phyloP scores from a whole-genome alignment of 2,888 invertebrate genomes.

The Alviniconcha strummeri region DNA sequence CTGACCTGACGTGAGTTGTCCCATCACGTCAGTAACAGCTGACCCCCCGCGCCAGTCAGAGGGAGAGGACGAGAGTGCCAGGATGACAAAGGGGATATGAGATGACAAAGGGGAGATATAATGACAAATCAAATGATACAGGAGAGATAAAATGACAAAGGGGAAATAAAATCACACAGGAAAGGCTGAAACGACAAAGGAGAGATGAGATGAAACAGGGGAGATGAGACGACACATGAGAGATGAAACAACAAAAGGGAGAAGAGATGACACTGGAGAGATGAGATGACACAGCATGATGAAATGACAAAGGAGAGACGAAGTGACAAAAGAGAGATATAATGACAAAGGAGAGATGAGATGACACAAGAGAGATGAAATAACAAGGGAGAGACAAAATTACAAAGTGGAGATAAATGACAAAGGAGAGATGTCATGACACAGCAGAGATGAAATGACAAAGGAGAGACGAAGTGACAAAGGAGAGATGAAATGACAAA shows the following conservation, averaged over 20 bases:
- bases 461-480: too few species aligned
- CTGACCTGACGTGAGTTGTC: too few species aligned
- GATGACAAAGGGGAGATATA: neutral
- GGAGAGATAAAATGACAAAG: neutral
- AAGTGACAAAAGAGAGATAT: too few species aligned
- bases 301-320: too few species aligned
- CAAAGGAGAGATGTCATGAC: neutral
- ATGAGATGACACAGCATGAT: neutral
- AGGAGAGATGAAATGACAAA: neutral
- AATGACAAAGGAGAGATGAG: too few species aligned
- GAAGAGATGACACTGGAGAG: neutral
- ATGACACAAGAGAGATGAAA: too few species aligned
- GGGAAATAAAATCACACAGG: neutral
- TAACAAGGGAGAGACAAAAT: neutral
- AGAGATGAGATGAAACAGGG: too few species aligned
- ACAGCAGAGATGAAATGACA: too few species aligned
- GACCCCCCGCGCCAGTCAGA: too few species aligned
- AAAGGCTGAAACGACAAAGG: neutral
- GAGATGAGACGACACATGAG: neutral
- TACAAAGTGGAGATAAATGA: neutral
- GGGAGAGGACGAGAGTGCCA: neutral
- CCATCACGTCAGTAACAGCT: too few species aligned
- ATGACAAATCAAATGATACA: neutral
- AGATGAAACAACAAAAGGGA: neutral
- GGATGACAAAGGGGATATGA: neutral